These are phyloP conservation scores for Lateolabrax maculatus DNA, from an alignment of 2,797 vertebrate genomes.

Conservation along the genomic window DNA sequence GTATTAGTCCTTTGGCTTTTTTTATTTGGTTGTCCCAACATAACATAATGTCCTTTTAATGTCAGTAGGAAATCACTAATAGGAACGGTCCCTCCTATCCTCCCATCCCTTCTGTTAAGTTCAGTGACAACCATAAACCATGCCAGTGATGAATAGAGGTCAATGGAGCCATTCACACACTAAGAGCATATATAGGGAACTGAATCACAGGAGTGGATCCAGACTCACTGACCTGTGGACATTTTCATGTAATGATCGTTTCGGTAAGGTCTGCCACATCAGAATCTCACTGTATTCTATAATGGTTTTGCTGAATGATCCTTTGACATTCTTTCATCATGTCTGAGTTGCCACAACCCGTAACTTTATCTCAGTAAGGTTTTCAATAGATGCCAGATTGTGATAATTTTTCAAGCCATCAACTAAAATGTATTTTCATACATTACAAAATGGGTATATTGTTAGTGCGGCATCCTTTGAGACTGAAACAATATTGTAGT, in stretches of 20 bases:
- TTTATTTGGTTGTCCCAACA: conserved; percentile 8
- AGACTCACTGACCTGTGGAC: not conserved
- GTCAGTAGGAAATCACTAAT: conserved; percentile 10
- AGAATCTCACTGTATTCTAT: not conserved
- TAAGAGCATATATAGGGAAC: conserved; percentile 19
- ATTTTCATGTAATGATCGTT: not conserved
- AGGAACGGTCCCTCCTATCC: not conserved
- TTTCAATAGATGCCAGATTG: conserved; percentile 3
- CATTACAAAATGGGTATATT: not conserved
- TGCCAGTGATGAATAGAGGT: conserved; percentile 37
- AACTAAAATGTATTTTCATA: not conserved
- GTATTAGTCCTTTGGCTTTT: not conserved
- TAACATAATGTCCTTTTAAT: conserved; percentile 16
- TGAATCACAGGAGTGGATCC: conserved; percentile 15
- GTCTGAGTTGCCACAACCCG: not conserved
- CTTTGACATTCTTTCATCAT: not conserved
- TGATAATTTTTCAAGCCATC: not conserved
- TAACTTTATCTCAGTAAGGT: not conserved
- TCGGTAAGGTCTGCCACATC: not conserved
- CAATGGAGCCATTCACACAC: conserved; percentile 29
- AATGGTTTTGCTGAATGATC: not conserved
- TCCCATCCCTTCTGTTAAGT: conserved; percentile 4
- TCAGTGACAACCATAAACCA: conserved; percentile 26
- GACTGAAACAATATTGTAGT: not conserved
- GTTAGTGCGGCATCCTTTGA: not conserved